A percentile compares a stretch with the other conserved stretches of the same genome.
phyloP scores from a whole-genome alignment of 2,888 invertebrate genomes.

The Polymixis flavicincta region DNA sequence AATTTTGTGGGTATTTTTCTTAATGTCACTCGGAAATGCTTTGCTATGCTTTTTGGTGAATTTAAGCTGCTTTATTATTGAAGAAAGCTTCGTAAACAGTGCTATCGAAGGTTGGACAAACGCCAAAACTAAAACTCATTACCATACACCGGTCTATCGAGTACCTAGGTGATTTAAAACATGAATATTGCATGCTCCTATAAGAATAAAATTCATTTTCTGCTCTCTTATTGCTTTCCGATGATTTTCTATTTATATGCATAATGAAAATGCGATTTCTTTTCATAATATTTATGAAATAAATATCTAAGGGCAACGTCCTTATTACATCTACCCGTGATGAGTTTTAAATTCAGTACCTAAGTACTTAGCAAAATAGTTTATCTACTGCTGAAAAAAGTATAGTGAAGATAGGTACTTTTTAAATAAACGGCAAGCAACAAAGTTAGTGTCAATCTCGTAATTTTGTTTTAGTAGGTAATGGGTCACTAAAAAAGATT shows the following conservation, averaged over 20 bases:
- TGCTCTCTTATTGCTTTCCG: slow-evolving; percentile 22
- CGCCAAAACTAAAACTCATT: slow-evolving; percentile 64
- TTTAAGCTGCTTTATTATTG: slow-evolving; percentile 52
- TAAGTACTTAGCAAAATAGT: not conserved
- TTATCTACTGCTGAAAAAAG: not conserved
- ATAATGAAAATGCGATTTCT: slow-evolving; percentile 19
- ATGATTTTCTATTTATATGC: slow-evolving; percentile 51
- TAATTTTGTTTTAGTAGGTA: not conserved
- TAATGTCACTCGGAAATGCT: slow-evolving; percentile 51
- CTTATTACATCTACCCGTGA: not conserved
- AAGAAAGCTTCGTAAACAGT: slow-evolving; percentile 59
- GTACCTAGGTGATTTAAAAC: slow-evolving; percentile 45
- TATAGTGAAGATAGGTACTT: not conserved
- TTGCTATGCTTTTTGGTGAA: slow-evolving; percentile 47
- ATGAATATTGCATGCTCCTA: slow-evolving; percentile 48
- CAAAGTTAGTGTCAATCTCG: not conserved
- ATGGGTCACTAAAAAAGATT: not conserved
- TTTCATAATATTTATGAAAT: slow-evolving; percentile 30
- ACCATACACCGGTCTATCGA: slow-evolving; percentile 49
- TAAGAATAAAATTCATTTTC: slow-evolving; percentile 20
- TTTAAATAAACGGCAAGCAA: not conserved
- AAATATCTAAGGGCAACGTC: not conserved
- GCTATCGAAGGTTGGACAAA: slow-evolving; percentile 63
- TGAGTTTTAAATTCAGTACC: not conserved
- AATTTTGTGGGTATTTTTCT: slow-evolving; percentile 59